These are phyloP conservation scores for Sipha flava DNA, from an alignment of 1,140 invertebrate species.

Conservation along the genomic window DNA sequence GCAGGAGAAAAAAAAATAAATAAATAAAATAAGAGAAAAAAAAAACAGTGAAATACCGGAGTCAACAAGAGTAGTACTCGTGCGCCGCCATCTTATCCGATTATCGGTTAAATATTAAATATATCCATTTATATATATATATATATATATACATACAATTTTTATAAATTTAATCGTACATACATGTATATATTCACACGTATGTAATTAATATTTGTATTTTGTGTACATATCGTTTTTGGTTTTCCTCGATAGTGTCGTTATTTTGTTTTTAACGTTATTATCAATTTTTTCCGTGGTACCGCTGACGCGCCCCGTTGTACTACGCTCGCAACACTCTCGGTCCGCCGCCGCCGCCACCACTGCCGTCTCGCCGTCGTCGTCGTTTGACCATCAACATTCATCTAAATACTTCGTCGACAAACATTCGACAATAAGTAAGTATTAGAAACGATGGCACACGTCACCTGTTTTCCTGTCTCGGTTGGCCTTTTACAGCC, in stretches of 20 bases:
- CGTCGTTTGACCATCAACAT: background rate
- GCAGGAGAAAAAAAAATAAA: constrained; percentile 4
- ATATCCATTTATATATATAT: background rate
- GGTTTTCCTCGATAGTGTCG: background rate
- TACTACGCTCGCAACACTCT: background rate
- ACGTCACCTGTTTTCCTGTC: too few relatives aligned
- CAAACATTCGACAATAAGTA: background rate
- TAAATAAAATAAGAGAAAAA: constrained; percentile 25
- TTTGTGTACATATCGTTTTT: too few relatives aligned
- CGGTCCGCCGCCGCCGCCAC: background rate
- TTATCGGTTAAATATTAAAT: constrained; percentile 17
- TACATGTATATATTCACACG: background rate
- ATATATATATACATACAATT: background rate
- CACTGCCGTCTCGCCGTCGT: background rate
- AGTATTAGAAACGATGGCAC: background rate
- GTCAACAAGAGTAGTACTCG: background rate
- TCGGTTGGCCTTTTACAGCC: too few relatives aligned
- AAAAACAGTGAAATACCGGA: background rate
- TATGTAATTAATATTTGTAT: background rate
- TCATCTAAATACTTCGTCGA: background rate
- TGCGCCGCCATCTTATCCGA: constrained; percentile 28
- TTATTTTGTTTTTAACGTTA: background rate
- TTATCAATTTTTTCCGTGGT: background rate
- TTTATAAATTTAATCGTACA: background rate
- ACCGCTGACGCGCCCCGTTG: background rate